Conservation (phyloP, 2,888 invertebrate species). For the Lucinisca nassula region DNA sequence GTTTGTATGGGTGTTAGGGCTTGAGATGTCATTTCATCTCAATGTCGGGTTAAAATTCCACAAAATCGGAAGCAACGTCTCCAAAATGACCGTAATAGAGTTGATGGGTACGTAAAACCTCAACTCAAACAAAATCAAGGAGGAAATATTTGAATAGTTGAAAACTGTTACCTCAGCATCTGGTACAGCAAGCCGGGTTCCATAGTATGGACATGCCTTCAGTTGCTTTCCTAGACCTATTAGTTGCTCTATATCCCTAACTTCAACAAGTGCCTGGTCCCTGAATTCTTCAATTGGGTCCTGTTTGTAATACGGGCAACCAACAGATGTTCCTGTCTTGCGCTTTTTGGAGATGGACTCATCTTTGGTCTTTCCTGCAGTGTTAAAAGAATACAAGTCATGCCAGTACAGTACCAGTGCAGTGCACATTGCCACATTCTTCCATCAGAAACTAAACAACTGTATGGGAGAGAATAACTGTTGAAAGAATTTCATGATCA, state of each 20-base stretch:
- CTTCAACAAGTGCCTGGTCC: slow-evolving; percentile 89
- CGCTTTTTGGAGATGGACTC: slow-evolving; percentile 85
- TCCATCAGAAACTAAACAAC: too few relatives aligned
- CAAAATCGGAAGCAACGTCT: too few relatives aligned
- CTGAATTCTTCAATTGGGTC: slow-evolving; percentile 80
- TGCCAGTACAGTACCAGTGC: too few relatives aligned
- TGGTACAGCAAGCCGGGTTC: slow-evolving; percentile 93
- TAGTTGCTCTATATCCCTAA: slow-evolving; percentile 96
- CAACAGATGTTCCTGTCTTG: slow-evolving; percentile 89
- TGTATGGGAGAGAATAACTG: too few relatives aligned
- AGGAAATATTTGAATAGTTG: too few relatives aligned
- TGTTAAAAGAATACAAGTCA: neutral
- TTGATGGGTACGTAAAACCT: too few relatives aligned
- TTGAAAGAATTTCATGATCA: too few relatives aligned
- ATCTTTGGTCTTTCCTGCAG: slow-evolving; percentile 86
- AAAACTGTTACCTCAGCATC: slow-evolving; percentile 93
- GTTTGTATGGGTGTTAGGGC: too few relatives aligned
- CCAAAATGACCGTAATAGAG: too few relatives aligned
- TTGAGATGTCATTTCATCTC: too few relatives aligned
- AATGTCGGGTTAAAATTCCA: too few relatives aligned
- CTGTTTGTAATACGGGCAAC: slow-evolving; percentile 86
- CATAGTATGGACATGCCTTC: slow-evolving; percentile 98
- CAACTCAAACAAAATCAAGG: too few relatives aligned
- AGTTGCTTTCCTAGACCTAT: slow-evolving; percentile 88
- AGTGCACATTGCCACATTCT: neutral